phyloP scores from a whole-genome alignment of 2,888 invertebrate genomes.

The Lacanobia wlatinum region DNA sequence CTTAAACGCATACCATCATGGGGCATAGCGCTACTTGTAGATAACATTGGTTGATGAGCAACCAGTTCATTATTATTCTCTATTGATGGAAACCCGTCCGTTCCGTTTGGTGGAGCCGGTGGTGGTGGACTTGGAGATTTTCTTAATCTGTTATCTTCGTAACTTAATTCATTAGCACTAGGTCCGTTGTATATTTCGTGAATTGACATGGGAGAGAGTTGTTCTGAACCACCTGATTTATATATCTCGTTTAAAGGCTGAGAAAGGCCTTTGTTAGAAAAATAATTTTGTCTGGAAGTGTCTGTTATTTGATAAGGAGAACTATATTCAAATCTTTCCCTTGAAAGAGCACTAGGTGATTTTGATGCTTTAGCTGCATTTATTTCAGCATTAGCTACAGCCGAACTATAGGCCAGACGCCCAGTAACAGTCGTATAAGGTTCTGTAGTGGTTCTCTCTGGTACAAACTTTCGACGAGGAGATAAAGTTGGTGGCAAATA shows the following conservation, averaged over 20 bases:
- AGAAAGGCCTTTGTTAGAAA: conserved; percentile 80
- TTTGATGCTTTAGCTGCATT: conserved; percentile 89
- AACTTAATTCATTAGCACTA: conserved; percentile 85
- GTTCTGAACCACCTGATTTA: conserved; percentile 87
- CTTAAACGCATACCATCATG: conserved; percentile 91
- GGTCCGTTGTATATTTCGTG: conserved; percentile 92
- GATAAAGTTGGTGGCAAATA: conserved; percentile 91
- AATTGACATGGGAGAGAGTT: conserved; percentile 92
- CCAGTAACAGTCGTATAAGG: conserved; percentile 92
- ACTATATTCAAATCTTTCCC: conserved; percentile 91
- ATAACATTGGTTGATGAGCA: conserved; percentile 79
- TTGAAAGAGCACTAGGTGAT: conserved; percentile 89
- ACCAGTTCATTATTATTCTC: conserved; percentile 82
- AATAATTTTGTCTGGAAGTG: conserved; percentile 81
- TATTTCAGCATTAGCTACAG: conserved; percentile 92
- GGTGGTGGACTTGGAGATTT: conserved; percentile 94
- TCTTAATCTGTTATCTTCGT: conserved; percentile 86
- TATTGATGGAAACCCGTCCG: conserved; percentile 86
- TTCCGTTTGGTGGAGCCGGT: conserved; percentile 94
- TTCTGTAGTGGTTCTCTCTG: conserved; percentile 91
- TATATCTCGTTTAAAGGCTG: conserved; percentile 89
- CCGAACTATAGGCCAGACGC: conserved; percentile 92
- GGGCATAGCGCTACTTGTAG: conserved; percentile 76
- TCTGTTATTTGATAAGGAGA: conserved; percentile 89
- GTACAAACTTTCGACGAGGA: conserved; percentile 90